Percentiles rank a stretch among this genome's conserved stretches.
Conservation (phyloP, 2,888 invertebrate genomes). For the Muscina levida region DNA sequence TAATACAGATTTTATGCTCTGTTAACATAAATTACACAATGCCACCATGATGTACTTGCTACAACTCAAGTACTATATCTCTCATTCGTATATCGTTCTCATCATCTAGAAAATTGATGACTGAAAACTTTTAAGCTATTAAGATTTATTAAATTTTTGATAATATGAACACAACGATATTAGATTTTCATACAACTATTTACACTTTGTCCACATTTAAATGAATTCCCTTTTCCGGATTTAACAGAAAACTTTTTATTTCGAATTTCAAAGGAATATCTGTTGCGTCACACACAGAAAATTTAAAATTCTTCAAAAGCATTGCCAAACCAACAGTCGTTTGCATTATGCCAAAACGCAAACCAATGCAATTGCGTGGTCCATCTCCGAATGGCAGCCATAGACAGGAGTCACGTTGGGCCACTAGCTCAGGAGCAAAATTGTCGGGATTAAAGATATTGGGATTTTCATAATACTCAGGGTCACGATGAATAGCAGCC, state of each 20-base stretch:
- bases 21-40: too few relatives aligned
- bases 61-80: too few relatives aligned
- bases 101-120: too few relatives aligned
- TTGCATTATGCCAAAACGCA: slow-evolving; percentile 77
- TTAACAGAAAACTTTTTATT: slow-evolving; percentile 65
- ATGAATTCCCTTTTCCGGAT: slow-evolving; percentile 68
- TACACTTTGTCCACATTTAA: slow-evolving; percentile 54
- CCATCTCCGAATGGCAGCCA: slow-evolving; percentile 78
- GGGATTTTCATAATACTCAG: slow-evolving; percentile 81
- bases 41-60: too few relatives aligned
- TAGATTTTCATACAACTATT: too few relatives aligned
- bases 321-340: slow-evolving; percentile 72
- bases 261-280: slow-evolving; percentile 69
- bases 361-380: slow-evolving; percentile 76
- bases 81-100: too few relatives aligned
- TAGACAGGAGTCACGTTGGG: slow-evolving; percentile 79
- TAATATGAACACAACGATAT: too few relatives aligned
- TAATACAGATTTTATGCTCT: too few relatives aligned
- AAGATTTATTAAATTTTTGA: too few relatives aligned
- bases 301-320: slow-evolving; percentile 72
- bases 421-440: slow-evolving; percentile 82
- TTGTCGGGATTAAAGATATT: slow-evolving; percentile 83
- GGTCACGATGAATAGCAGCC: slow-evolving; percentile 82
- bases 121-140: too few relatives aligned
- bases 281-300: slow-evolving; percentile 70